phyloP scores from a whole-genome alignment of 2,113 vertebrate species.

The Falco punctatus region DNA sequence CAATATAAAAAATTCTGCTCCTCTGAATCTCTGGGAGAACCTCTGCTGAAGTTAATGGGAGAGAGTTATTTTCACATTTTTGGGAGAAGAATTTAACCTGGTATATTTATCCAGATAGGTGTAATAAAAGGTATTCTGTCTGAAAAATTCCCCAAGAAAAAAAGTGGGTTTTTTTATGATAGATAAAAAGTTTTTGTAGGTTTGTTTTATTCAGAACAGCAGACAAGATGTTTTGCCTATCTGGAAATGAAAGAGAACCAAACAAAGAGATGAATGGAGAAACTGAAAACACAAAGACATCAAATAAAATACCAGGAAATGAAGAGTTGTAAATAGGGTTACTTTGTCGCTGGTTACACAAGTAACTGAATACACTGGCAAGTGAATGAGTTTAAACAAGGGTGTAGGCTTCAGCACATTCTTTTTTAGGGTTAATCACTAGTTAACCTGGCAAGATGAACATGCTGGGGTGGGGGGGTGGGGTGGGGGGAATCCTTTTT shows the following conservation, averaged over 20 bases:
- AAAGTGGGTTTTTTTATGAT: not conserved
- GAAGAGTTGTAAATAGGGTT: constrained; percentile 62
- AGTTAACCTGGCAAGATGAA: constrained; percentile 83
- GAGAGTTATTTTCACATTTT: not conserved
- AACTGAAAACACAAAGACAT: constrained; percentile 62
- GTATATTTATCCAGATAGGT: not conserved
- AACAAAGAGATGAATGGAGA: constrained; percentile 55
- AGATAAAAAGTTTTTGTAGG: constrained; percentile 18
- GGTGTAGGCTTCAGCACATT: constrained; percentile 72
- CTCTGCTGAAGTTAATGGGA: not conserved
- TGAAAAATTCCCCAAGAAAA: constrained; percentile 29
- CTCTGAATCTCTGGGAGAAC: not conserved
- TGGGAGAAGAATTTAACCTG: not conserved
- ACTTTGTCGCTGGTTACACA: constrained; percentile 52
- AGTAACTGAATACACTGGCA: constrained; percentile 66
- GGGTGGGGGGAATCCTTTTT: constrained; percentile 61
- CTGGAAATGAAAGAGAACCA: constrained; percentile 45
- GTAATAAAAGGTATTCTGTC: not conserved
- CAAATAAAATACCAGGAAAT: constrained; percentile 65
- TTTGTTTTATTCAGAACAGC: constrained; percentile 50
- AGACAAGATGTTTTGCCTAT: constrained; percentile 62
- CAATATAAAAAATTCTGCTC: not conserved
- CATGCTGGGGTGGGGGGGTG: not conserved
- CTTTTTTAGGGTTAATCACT: constrained; percentile 83
- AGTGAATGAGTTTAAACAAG: constrained; percentile 69